A percentile compares a stretch with the other conserved stretches of the same genome.
Conservation (phyloP, 2,888 invertebrate genomes). For the Idaea biselata region DNA sequence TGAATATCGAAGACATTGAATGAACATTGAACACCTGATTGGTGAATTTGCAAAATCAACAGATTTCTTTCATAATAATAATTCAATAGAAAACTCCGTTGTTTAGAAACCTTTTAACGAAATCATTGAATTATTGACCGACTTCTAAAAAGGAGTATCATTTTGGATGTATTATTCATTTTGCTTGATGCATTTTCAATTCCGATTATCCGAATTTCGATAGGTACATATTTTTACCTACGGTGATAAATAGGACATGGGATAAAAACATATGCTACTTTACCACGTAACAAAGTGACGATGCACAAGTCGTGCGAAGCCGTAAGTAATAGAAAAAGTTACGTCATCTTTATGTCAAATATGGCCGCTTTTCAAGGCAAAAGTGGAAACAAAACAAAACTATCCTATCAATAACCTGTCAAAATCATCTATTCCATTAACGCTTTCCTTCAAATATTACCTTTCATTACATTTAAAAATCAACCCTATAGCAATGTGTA, state of each 20-base stretch:
- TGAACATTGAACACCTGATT: not conserved
- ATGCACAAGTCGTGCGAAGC: not conserved
- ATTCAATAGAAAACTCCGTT: not conserved
- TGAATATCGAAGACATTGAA: not conserved
- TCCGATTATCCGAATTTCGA: too few species aligned
- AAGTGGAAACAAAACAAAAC: not conserved
- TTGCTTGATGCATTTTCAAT: too few species aligned
- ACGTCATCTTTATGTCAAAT: not conserved
- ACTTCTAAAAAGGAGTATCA: too few species aligned
- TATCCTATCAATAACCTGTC: slow-evolving; percentile 1
- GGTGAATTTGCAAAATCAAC: slow-evolving; percentile 3
- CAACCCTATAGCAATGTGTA: not conserved
- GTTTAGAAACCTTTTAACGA: not conserved
- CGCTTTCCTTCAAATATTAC: not conserved
- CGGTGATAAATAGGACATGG: too few species aligned
- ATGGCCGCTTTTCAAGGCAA: not conserved
- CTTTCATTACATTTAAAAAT: not conserved
- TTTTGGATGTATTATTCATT: too few species aligned
- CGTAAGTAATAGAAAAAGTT: not conserved
- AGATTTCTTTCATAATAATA: not conserved
- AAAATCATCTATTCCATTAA: slow-evolving; percentile 1
- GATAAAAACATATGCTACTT: too few species aligned
- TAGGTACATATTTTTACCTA: too few species aligned
- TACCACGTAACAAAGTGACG: too few species aligned
- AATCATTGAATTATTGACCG: too few species aligned